Conservation (phyloP, 2,797 vertebrate genomes). For the Poeciliopsis turneri region DNA sequence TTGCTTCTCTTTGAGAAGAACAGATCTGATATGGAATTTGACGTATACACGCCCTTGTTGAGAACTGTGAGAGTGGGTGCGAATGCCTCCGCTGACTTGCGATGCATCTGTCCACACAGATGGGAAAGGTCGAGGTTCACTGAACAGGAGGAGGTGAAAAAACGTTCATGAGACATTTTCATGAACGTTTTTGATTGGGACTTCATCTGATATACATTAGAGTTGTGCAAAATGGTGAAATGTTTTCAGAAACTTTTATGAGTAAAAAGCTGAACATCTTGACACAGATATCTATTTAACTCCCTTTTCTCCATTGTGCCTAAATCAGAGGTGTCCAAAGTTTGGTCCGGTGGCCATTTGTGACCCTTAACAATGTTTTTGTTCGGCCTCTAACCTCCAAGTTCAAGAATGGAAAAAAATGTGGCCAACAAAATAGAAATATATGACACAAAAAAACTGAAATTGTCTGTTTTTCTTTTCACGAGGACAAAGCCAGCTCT, state of each 20-base stretch:
- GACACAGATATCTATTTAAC: neutral
- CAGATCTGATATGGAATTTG: slow-evolving; percentile 24
- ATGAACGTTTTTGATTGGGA: neutral
- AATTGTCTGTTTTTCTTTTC: neutral
- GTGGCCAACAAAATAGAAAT: neutral
- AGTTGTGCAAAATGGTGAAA: neutral
- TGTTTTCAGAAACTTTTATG: neutral
- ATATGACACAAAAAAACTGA: neutral
- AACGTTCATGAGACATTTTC: neutral
- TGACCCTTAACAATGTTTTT: neutral
- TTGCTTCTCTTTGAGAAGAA: slow-evolving; percentile 10
- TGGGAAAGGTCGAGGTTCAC: slow-evolving; percentile 4
- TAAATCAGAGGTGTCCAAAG: neutral
- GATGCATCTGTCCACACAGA: neutral
- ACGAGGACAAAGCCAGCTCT: neutral
- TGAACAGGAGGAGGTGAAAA: neutral
- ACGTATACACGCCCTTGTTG: slow-evolving; percentile 20
- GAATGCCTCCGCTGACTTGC: slow-evolving; percentile 8
- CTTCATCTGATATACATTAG: neutral
- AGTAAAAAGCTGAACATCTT: neutral
- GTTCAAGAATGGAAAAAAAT: neutral
- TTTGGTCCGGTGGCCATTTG: neutral
- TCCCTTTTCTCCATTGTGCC: neutral
- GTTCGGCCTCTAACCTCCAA: neutral
- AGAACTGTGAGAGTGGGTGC: slow-evolving; percentile 5